phyloP scores from a whole-genome alignment of 1,140 invertebrate species.

The Protaetia brevitarsis region DNA sequence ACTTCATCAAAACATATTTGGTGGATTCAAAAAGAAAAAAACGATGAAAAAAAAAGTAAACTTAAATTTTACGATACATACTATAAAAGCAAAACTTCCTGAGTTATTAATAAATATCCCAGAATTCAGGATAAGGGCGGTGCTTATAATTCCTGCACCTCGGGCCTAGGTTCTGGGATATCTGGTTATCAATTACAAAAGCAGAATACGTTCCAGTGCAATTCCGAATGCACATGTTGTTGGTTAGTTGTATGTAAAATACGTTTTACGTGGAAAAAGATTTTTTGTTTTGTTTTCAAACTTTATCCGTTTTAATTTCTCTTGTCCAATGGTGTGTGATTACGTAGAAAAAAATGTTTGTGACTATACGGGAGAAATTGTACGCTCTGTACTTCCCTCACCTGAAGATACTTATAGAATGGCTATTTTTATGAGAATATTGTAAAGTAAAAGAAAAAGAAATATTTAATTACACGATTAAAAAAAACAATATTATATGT shows the following conservation, averaged over 20 bases:
- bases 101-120: too few species aligned
- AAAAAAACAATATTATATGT: too few species aligned
- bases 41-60: too few species aligned
- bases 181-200: not conserved
- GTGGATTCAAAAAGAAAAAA: too few species aligned
- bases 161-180: too few species aligned
- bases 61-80: too few species aligned
- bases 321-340: not conserved
- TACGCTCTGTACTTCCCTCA: not conserved
- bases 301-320: not conserved
- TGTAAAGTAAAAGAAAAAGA: not conserved
- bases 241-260: not conserved
- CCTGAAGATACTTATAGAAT: not conserved
- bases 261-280: not conserved
- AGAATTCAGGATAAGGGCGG: too few species aligned
- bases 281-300: not conserved
- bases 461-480: not conserved
- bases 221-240: not conserved
- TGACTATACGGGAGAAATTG: not conserved
- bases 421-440: slow-evolving; percentile 2
- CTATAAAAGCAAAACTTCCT: too few species aligned
- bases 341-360: too few species aligned
- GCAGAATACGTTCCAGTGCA: not conserved
- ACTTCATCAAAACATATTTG: too few species aligned
- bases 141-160: too few species aligned